Evolutionary conservation across 2,113 vertebrate species (phyloP).

Genomic region (Seriola quinqueradiata): DNA sequence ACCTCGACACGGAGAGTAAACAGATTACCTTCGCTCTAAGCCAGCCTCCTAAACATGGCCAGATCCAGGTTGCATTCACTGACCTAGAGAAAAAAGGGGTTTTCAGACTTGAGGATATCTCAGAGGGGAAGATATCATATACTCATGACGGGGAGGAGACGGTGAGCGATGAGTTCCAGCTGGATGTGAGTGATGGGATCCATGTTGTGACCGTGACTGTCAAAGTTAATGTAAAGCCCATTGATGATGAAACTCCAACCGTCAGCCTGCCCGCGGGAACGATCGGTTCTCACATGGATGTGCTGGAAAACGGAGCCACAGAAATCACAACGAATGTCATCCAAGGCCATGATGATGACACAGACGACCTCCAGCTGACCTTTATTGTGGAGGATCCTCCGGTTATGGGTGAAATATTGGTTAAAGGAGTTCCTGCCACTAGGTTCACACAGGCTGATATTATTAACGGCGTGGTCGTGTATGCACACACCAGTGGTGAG

Average conservation of each 20-base stretch:
- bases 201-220: constrained; percentile 91
- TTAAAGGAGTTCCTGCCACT: constrained; percentile 87
- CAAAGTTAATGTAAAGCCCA: constrained; percentile 87
- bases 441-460: constrained; percentile 93
- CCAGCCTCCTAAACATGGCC: constrained; percentile 88
- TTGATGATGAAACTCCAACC: constrained; percentile 87
- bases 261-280: constrained; percentile 86
- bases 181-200: constrained; percentile 93
- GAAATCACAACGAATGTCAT: constrained; percentile 92
- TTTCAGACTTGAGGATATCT: constrained; percentile 89
- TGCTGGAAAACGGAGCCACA: constrained; percentile 92
- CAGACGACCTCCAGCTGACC: constrained; percentile 91
- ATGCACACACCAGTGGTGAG: constrained; percentile 92
- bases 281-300: constrained; percentile 91
- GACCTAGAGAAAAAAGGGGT: constrained; percentile 83
- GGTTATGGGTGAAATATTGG: constrained; percentile 87
- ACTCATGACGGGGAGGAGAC: constrained; percentile 88
- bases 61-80: constrained; percentile 84
- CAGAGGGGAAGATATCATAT: constrained; percentile 88
- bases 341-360: constrained; percentile 88
- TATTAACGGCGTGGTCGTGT: constrained; percentile 91
- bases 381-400: constrained; percentile 92
- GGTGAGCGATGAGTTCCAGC: constrained; percentile 86
- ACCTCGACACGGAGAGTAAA: constrained; percentile 88
- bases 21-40: constrained; percentile 89